Conservation (phyloP, 2,888 invertebrate species). For the Iphiclides podalirius region DNA sequence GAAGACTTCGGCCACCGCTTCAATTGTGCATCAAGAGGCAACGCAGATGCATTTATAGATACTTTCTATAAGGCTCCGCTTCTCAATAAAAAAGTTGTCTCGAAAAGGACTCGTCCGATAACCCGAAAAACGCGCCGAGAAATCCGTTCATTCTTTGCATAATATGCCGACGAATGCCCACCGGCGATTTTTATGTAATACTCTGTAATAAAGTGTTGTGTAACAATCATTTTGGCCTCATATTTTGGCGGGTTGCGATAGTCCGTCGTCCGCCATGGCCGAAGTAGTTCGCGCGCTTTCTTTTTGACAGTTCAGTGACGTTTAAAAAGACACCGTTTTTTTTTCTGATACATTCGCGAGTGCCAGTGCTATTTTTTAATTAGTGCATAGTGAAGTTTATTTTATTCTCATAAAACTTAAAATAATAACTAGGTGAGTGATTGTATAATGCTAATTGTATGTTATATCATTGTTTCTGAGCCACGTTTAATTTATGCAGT, state of each 20-base stretch:
- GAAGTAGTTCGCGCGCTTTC: constrained; percentile 52
- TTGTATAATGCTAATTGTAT: constrained; percentile 25
- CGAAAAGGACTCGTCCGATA: constrained; percentile 45
- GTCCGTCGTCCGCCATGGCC: constrained; percentile 57
- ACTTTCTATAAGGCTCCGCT: constrained; percentile 32
- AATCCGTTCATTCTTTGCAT: constrained; percentile 51
- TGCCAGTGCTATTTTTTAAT: constrained; percentile 35
- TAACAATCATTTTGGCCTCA: constrained; percentile 69
- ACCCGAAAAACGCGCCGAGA: constrained; percentile 51
- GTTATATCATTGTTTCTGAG: constrained; percentile 36
- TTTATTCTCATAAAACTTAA: constrained; percentile 33
- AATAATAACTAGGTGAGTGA: constrained; percentile 36
- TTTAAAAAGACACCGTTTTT: constrained; percentile 24
- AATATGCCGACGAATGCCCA: constrained; percentile 50
- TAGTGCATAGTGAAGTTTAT: constrained; percentile 23
- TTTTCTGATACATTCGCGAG: constrained; percentile 32
- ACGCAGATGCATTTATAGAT: constrained; percentile 32
- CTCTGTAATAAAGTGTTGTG: constrained; percentile 65
- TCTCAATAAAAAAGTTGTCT: constrained; percentile 27
- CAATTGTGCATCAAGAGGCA: constrained; percentile 17
- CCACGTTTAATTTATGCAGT: constrained; percentile 38
- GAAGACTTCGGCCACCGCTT: constrained; percentile 4
- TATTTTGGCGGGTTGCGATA: constrained; percentile 67
- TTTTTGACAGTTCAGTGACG: constrained; percentile 40
- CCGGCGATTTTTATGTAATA: constrained; percentile 74